Percentiles rank a stretch among this genome's conserved stretches.
These are phyloP conservation scores for Hippoglossus stenolepis DNA, from an alignment of 2,113 vertebrate species.

Conservation along the genomic window DNA sequence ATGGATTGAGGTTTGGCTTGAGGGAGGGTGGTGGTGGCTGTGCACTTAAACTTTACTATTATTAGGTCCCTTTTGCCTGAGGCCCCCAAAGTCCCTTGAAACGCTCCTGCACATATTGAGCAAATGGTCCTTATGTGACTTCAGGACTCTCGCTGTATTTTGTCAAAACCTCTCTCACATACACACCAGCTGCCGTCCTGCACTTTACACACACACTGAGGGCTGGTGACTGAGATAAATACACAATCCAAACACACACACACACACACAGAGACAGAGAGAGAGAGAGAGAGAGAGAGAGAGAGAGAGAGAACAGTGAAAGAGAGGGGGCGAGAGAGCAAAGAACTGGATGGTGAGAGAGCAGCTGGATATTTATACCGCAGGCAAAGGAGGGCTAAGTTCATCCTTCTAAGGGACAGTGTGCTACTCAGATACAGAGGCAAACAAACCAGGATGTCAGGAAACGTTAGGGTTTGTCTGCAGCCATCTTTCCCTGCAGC, in stretches of 20 bases:
- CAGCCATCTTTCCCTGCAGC: too few relatives aligned
- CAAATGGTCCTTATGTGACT: background rate
- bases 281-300: background rate
- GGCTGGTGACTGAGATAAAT: slow-evolving; percentile 20
- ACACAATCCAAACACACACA: slow-evolving; percentile 14
- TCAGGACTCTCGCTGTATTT: background rate
- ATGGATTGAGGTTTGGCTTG: too few relatives aligned
- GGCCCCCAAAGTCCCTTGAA: too few relatives aligned
- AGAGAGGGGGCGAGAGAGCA: background rate
- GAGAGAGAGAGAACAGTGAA: background rate
- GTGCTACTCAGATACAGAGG: slow-evolving; percentile 30
- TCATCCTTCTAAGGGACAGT: slow-evolving; percentile 30
- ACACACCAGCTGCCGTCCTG: slow-evolving; percentile 17
- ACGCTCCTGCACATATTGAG: background rate
- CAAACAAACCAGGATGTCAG: too few relatives aligned
- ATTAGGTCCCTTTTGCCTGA: too few relatives aligned
- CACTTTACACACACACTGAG: background rate
- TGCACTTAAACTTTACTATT: too few relatives aligned
- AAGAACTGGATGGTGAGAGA: slow-evolving; percentile 13
- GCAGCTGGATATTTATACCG: slow-evolving; percentile 39
- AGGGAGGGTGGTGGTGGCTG: too few relatives aligned
- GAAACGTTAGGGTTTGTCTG: too few relatives aligned
- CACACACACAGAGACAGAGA: background rate
- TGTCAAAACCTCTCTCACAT: background rate
- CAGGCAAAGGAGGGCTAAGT: slow-evolving; percentile 33